Base-by-base conservation (phyloP, 2,113 vertebrate genomes). In the Grantiella picta region DNA sequence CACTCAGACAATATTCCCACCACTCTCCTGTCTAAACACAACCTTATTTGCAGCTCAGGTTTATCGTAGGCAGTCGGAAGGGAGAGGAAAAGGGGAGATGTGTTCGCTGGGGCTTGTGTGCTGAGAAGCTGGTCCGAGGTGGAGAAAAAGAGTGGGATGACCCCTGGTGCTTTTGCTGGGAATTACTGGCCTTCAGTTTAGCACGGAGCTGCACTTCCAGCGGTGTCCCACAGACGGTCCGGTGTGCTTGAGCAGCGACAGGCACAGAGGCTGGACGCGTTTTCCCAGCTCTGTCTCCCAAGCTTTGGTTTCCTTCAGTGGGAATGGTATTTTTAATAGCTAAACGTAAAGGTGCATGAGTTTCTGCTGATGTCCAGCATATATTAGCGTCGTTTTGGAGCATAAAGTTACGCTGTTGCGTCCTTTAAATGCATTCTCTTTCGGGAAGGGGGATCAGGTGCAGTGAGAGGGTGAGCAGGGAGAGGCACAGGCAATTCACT, bases 131-230 rank as follows among this genome's bases (percentile, higher is more conserved):
- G 33, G 5, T 57, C 35, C 61, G 5, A n/a, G 25, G 16, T 45
- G 89, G 64, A 64, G 69, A 38, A 89, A 65, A 95, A 86, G 97
- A 29, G 82, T 53, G 83, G 94, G 82, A 40, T 82, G 97, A 97
- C 97, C 97, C 97, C 98, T 97, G 66, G 96, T 97, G 98, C 92
- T 93, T 61, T 12, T 70, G 24, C 54, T 12, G n/a, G 79, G 96
- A 92, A 97, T 90, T 95, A 40, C 85, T 23, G 68, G 52, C 7
- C 19, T 25, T 35, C 35, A 2, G 15, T 4, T 44, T 2, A 19
- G 36, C 52, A 6, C 1, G 23, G 4, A 38, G 0, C 18, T 19
- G 61, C 35, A 0, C 21, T 88, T 83, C 40, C 59, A 31, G 11
- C 8, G 10, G 17, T 3, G 5, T 56, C 59, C 47, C 40, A 0